Evolutionary conservation across 2,113 vertebrate species (phyloP), one percentile per base, ranked within the genome.

Genomic region (Loxodonta africana): DNA sequence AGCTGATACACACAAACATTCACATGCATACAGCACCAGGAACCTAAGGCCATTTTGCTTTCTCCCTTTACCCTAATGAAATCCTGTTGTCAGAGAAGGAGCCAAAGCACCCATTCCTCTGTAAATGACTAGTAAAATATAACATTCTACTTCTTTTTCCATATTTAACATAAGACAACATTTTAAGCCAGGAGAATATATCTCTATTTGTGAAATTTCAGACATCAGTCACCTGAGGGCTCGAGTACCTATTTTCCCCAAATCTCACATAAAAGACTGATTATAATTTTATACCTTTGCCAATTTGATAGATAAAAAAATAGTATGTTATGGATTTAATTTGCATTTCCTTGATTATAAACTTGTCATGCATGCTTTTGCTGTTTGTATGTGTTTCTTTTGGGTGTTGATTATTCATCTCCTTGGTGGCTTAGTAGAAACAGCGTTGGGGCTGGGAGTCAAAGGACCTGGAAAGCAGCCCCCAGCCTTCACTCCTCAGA

Each of bases 221-320:
- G 41, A 21, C 53, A 71, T 62, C 23, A 18, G n/a, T 37, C 77
- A 62, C 6, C 14, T 44, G 60, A 69, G 60, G 23, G 33, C 26
- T n/a, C 67, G 14, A 53, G 11, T 9, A 37, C 23, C 48, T n/a
- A 33, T 92, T 73, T 89, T 51, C 84, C 78, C 46, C 73, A 94
- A 84, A 44, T n/a, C 51, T 84, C 86, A 71, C 25, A 11, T 33
- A 14, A 65, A 94, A 85, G 41, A 41, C 51, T 53, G 63, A 8
- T 71, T 71, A 84, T 48, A 74, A 82, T 44, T 73, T 95, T 85
- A 23, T 81, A 67, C 74, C 33, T 85, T 89, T 81, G 63, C 44
- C 85, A 92, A 15, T 53, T 62, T 88, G 53, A 65, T 73, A 25
- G 51, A 25, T 57, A 51, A 94, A 92, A 57, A 78, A 83, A 53